phyloP scores from a whole-genome alignment of 1,140 invertebrate genomes.

The Zaprionus gabonicus region DNA sequence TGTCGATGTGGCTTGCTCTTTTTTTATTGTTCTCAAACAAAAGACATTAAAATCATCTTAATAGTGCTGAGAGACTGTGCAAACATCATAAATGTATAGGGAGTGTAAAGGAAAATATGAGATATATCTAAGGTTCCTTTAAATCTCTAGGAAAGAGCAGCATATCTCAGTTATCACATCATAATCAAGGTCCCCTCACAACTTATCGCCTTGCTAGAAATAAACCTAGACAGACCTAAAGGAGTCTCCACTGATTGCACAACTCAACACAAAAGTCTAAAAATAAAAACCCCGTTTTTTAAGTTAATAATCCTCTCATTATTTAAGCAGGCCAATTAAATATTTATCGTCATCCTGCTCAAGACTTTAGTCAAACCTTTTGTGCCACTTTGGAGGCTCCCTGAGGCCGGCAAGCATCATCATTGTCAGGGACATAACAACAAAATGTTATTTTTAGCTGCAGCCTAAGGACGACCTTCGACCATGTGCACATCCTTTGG shows the following conservation, averaged over 20 bases:
- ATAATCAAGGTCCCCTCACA: background rate
- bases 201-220: background rate
- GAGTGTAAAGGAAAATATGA: background rate
- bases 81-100: background rate
- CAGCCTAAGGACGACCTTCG: slow-evolving; percentile 40
- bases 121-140: background rate
- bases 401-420: slow-evolving; percentile 7
- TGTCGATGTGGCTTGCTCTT: background rate
- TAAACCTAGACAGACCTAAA: background rate
- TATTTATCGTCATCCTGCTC: background rate
- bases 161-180: background rate
- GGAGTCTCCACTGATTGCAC: background rate
- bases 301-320: background rate
- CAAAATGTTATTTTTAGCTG: slow-evolving; percentile 46
- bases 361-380: background rate
- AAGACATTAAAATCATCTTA: background rate
- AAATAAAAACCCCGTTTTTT: background rate
- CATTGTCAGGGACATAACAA: slow-evolving; percentile 49
- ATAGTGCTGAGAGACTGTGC: background rate
- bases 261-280: background rate
- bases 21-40: background rate
- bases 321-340: background rate
- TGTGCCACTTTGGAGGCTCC: background rate
- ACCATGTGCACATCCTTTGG: slow-evolving; percentile 47
- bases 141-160: background rate